Percentiles rank a stretch among this genome's conserved stretches.
Conservation (phyloP, 1,140 invertebrate species). For the Drusus annulatus region DNA sequence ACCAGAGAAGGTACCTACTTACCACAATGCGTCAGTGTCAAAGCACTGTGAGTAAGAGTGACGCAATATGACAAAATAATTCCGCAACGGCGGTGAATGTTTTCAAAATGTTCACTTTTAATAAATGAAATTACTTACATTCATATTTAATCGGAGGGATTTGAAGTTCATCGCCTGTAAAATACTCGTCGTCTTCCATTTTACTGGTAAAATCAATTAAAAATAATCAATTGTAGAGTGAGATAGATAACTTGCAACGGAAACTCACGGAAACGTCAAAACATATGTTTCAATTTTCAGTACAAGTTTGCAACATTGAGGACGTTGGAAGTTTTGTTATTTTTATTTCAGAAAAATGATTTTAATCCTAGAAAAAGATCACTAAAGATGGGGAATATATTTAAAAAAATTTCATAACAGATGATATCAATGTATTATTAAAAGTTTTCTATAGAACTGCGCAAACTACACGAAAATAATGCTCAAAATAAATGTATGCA, state of each 20-base stretch:
- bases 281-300: too few relatives aligned
- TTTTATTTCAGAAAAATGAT: too few relatives aligned
- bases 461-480: too few relatives aligned
- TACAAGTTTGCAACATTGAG: too few relatives aligned
- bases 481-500: too few relatives aligned
- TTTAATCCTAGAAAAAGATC: too few relatives aligned
- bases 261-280: conserved; percentile 39
- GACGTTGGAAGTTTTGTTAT: too few relatives aligned
- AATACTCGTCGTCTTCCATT: conserved; percentile 45
- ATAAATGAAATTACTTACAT: conserved; percentile 65
- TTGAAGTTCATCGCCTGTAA: neutral
- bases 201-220: conserved; percentile 24
- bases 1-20: conserved; percentile 16
- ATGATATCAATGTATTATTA: too few relatives aligned
- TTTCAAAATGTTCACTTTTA: neutral
- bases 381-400: too few relatives aligned
- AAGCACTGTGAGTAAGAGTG: conserved; percentile 27
- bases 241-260: conserved; percentile 26
- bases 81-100: neutral
- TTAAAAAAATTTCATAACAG: too few relatives aligned
- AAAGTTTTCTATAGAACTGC: too few relatives aligned
- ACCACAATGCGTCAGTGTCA: conserved; percentile 5
- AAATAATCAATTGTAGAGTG: conserved; percentile 36
- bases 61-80: conserved; percentile 35
- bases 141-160: conserved; percentile 73